Evolutionary conservation across 1,140 invertebrate genomes (phyloP), one percentile per base, ranked within the genome.

Genomic region (Aphelenchoides besseyi): DNA sequence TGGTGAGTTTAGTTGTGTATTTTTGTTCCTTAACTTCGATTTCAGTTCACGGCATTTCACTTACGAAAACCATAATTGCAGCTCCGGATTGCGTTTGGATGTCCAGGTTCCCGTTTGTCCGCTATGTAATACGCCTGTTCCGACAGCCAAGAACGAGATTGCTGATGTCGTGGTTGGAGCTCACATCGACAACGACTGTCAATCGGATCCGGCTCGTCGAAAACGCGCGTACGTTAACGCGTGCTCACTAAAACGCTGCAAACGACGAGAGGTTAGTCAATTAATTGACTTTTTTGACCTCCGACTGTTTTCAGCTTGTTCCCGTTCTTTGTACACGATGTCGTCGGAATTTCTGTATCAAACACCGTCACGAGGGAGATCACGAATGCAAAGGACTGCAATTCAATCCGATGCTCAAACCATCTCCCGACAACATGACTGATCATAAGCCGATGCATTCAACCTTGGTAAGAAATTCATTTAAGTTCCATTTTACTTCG

Each of bases 21-120:
- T 32, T 53, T 3, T 28, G 35, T 55, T 69, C 18, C 9, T 2
- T 8, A 12, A 9, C 26, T 62, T 69, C 18, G 29, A 69, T 72
- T 72, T 23, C 48, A 77, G 72, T 55, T 28, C 37, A 23, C 16
- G 48, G 3, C 73, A 74, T 64, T 55, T 76, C 35, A 57, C 16
- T 26, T 76, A 72, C 37, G 74, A 73, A 2, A n/a, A 18, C 16
- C 73, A 75, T 59, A 33, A 75, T n/a, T 75, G 73, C 48, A 16
- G 36, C 3, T 1, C 32, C n/a, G 1, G 12, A 0, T 32, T 70
- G 9, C 28, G 29, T 3, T 29, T 70, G 37, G 70, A 77, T 53
- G 70, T 74, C 0, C 69, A 68, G 53, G 74, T 75, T 18, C 74
- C 74, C 9, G 69, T 75, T 26, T 75, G 74, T 35, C 74, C 74